Evolutionary conservation across 2,888 invertebrate genomes (phyloP).

Genomic region (Acrocyrtus sp.): DNA sequence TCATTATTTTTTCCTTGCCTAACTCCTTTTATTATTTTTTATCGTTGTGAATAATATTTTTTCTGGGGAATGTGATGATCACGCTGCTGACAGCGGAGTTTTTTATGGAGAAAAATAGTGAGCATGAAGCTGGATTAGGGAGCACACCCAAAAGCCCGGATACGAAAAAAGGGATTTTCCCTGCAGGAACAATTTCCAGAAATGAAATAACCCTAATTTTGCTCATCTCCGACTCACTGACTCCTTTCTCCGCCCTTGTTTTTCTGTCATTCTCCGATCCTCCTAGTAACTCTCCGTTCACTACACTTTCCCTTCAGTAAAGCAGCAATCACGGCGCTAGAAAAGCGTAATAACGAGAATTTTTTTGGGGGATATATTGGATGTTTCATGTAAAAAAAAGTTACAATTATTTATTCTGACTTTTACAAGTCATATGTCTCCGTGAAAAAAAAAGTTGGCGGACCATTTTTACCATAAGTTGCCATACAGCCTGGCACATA

Average conservation of each 20-base stretch:
- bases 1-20: too few relatives aligned
- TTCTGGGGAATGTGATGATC: neutral
- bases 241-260: neutral
- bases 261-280: too few relatives aligned
- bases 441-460: neutral
- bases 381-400: neutral
- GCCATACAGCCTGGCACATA: too few relatives aligned
- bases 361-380: neutral
- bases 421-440: neutral
- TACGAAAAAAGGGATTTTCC: too few relatives aligned
- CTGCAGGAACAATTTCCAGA: conserved; percentile 38
- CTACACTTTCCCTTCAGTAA: too few relatives aligned
- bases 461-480: too few relatives aligned
- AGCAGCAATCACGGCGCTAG: too few relatives aligned
- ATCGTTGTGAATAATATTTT: neutral
- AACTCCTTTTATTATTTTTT: neutral
- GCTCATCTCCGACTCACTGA: neutral
- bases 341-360: neutral
- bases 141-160: too few relatives aligned
- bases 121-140: conserved; percentile 10
- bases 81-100: neutral
- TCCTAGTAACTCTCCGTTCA: too few relatives aligned
- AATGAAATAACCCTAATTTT: conserved; percentile 36
- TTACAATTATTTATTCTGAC: neutral
- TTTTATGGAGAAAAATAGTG: conserved; percentile 1